These are phyloP conservation scores for Threskiornis aethiopicus DNA, from an alignment of 2,797 vertebrate species.

Conservation along the genomic window DNA sequence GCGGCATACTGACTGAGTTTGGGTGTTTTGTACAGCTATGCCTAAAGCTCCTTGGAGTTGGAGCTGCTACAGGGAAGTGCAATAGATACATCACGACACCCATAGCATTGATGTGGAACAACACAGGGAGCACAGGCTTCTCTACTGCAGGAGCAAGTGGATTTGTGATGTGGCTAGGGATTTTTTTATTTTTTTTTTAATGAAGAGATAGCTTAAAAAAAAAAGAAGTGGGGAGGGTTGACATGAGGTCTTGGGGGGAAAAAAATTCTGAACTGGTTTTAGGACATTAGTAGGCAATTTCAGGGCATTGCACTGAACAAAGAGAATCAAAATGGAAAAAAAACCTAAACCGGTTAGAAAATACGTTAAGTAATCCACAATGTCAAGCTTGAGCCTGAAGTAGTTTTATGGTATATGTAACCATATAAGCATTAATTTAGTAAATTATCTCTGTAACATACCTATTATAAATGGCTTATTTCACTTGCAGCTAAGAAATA, in stretches of 20 bases:
- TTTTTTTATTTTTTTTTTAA: not conserved
- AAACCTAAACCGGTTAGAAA: not conserved
- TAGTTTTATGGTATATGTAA: not conserved
- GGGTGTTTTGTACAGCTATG: not conserved
- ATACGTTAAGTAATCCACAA: not conserved
- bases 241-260: not conserved
- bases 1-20: not conserved
- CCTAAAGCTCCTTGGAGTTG: not conserved
- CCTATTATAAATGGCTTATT: not conserved
- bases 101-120: fast-evolving
- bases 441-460: not conserved
- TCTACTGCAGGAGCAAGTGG: not conserved
- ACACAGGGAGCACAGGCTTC: not conserved
- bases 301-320: not conserved
- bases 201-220: not conserved
- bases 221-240: not conserved
- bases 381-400: not conserved
- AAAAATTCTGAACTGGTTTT: not conserved
- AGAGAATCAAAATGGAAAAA: not conserved
- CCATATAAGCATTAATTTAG: not conserved
- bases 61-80: not conserved
- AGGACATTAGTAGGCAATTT: not conserved
- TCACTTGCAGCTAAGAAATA: not conserved
- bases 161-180: not conserved
- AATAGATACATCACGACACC: not conserved